Base-by-base conservation (phyloP, 2,113 vertebrate species). In the Cinclus cinclus region DNA sequence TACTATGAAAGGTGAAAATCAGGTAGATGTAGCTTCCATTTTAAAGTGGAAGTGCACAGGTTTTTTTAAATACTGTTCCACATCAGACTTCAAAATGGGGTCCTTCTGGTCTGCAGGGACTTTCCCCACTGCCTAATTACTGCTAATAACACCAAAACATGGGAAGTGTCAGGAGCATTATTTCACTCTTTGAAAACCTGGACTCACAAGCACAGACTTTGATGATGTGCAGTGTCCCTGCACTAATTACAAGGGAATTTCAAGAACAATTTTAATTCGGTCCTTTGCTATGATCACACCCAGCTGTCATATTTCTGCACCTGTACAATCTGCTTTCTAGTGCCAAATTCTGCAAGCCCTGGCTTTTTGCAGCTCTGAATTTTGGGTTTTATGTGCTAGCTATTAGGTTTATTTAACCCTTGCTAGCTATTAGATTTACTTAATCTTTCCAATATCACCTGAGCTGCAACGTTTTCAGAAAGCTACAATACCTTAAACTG, bases 261-360 rank as follows among this genome's bases (percentile, higher is more conserved):
- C 76, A 35, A 92, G 25, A 92, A 47, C 55, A 94, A 68, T 83
- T 77, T 94, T 87, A 79, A 70, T 90, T 74, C 23, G 2, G 4
- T 96, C 49, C 69, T 76, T 52, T 86, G 44, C 77, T 70, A 47
- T 24, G 17, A 89, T 94, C 12, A 6, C 50, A 63, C 50, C 63
- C 85, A 97, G 95, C 90, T 96, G 95, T 94, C 77, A 18, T 49
- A 47, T 56, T 75, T 89, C 86, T 94, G 94, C 94, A 95, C 89
- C 81, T 96, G 94, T 86, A 94, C 47, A 87, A 73, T 75, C 52
- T 78, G 56, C 35, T 84, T 68, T 58, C 46, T 58, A n/a, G 50
- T 81, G 87, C 89, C 88, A 94, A 93, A 95, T 94, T 94, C 90
- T 87, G 69, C 77, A 89, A 92, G 49, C 50, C 75, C 56, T 60